phyloP scores from a whole-genome alignment of 2,888 invertebrate species.

The Cryptocephalus primarius region DNA sequence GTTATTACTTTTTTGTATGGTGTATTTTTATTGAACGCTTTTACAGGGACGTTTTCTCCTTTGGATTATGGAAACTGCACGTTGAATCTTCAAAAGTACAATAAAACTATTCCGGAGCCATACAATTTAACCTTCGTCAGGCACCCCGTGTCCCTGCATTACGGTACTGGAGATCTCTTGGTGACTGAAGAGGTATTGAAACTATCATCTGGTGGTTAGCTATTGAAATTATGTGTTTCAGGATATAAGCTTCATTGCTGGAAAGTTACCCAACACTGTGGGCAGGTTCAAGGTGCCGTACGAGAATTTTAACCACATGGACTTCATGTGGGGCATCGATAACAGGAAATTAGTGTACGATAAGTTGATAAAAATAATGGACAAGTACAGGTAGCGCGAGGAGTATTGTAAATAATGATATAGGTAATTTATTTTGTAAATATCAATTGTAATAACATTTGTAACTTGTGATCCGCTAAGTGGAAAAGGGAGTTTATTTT shows the following conservation, averaged over 20 bases:
- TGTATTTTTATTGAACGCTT: neutral
- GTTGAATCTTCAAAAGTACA: constrained; percentile 17
- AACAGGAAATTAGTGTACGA: constrained; percentile 48
- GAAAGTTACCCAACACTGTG: constrained; percentile 43
- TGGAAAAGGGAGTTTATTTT: too few species aligned
- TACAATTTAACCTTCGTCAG: constrained; percentile 37
- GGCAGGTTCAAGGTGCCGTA: constrained; percentile 47
- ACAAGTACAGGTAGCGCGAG: constrained; percentile 22
- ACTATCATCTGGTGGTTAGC: neutral
- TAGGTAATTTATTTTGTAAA: too few species aligned
- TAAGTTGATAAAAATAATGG: constrained; percentile 44
- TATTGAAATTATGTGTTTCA: constrained; percentile 19
- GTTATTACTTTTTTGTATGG: neutral
- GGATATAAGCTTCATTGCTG: constrained; percentile 47
- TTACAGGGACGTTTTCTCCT: constrained; percentile 18
- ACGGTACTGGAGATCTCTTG: constrained; percentile 42
- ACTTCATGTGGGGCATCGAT: constrained; percentile 58
- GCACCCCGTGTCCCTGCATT: constrained; percentile 41
- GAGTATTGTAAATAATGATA: too few species aligned
- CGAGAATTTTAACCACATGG: constrained; percentile 53
- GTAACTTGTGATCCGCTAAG: too few species aligned
- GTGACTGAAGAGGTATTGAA: constrained; percentile 36
- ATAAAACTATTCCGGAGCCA: constrained; percentile 9
- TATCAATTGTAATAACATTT: too few species aligned
- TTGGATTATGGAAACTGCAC: constrained; percentile 17